A percentile compares a stretch with the other conserved stretches of the same genome.
These are phyloP conservation scores for Ifrita kowaldi DNA, from an alignment of 2,113 vertebrate genomes.

Conservation along the genomic window DNA sequence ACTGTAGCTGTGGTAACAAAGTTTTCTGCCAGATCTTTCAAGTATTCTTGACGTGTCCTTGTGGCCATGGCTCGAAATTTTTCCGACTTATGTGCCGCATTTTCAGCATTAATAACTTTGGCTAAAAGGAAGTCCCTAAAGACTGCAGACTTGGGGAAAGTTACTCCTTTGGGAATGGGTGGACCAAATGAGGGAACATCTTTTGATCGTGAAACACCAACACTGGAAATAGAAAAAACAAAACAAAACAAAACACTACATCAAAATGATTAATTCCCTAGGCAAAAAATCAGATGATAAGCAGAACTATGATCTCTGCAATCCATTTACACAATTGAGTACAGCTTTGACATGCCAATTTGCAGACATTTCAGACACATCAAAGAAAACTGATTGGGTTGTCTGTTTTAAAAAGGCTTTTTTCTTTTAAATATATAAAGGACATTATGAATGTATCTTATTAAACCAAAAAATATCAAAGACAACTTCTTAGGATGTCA, in stretches of 20 bases:
- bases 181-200: slow-evolving; percentile 94
- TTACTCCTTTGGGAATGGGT: slow-evolving; percentile 95
- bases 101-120: slow-evolving; percentile 97
- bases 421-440: background rate
- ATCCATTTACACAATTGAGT: background rate
- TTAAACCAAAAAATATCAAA: background rate
- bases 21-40: slow-evolving; percentile 96
- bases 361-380: background rate
- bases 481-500: background rate
- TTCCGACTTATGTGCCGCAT: slow-evolving; percentile 94
- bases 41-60: slow-evolving; percentile 92
- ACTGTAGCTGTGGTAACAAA: slow-evolving; percentile 91
- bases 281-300: background rate
- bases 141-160: slow-evolving; percentile 95
- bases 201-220: slow-evolving; percentile 96
- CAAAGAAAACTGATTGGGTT: background rate
- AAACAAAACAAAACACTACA: background rate
- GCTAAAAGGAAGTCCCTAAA: slow-evolving; percentile 98
- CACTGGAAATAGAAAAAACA: slow-evolving; percentile 67
- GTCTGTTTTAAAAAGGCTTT: background rate
- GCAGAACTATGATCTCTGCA: background rate
- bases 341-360: background rate
- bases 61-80: slow-evolving; percentile 97
- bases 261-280: background rate
- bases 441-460: background rate